Evolutionary conservation across 1,140 invertebrate species (phyloP).

Genomic region (Drosophila sp.): DNA sequence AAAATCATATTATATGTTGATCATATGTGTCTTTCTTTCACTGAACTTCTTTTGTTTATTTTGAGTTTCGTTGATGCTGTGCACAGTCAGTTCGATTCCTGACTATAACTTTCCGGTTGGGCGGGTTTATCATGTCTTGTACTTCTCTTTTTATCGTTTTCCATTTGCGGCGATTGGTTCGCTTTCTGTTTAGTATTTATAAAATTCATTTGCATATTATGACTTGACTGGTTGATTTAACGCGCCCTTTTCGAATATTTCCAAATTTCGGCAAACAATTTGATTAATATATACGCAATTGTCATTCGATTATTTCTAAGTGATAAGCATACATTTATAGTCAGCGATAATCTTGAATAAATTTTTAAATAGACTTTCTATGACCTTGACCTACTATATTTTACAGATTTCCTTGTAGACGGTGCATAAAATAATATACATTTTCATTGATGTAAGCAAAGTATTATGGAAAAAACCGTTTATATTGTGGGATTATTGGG

Average conservation of each 20-base stretch:
- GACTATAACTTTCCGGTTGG: conserved; percentile 61
- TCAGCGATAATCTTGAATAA: background rate
- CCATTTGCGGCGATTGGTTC: conserved; percentile 22
- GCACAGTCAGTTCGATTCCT: conserved; percentile 26
- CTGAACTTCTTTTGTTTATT: conserved; percentile 22
- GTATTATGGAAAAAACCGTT: background rate
- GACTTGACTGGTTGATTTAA: conserved; percentile 18
- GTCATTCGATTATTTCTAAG: background rate
- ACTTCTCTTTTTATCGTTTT: conserved; percentile 29
- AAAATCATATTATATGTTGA: too few species aligned
- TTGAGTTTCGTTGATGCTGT: conserved; percentile 15
- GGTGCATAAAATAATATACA: background rate
- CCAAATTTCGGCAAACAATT: conserved; percentile 1
- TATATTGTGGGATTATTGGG: background rate
- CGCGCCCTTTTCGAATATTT: conserved; percentile 34
- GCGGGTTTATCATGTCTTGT: conserved; percentile 50
- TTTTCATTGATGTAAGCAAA: background rate
- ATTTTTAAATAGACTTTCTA: conserved; percentile 13
- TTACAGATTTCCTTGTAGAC: conserved; percentile 1
- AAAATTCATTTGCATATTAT: conserved; percentile 66
- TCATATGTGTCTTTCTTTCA: too few species aligned
- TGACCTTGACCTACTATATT: conserved; percentile 48
- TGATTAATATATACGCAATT: background rate
- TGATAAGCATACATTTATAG: conserved; percentile 10
- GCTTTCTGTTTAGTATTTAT: conserved; percentile 67